Percentiles rank a stretch among this genome's conserved stretches.
Evolutionary conservation across 2,113 vertebrate species (phyloP).

Genomic region (Leptosomus discolor): DNA sequence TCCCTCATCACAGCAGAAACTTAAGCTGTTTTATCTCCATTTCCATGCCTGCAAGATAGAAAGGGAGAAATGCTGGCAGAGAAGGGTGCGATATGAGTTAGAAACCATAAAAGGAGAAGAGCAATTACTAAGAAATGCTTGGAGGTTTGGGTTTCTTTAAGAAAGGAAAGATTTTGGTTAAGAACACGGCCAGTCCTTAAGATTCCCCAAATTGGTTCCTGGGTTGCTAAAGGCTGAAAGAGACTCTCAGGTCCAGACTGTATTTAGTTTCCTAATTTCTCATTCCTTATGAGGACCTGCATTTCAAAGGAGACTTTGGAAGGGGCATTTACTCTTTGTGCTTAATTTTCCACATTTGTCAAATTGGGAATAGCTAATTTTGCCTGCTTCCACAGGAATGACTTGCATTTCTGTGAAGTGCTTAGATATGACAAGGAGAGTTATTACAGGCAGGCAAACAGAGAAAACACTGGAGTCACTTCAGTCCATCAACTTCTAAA

Average conservation of each 20-base stretch:
- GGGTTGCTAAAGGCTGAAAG: neutral
- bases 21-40: neutral
- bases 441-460: neutral
- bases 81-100: neutral
- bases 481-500: neutral
- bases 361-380: neutral
- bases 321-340: neutral
- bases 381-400: neutral
- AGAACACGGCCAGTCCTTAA: neutral
- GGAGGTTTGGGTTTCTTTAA: neutral
- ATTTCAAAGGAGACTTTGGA: neutral
- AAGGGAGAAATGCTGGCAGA: neutral
- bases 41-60: neutral
- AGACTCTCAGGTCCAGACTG: neutral
- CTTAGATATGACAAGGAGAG: neutral
- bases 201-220: neutral
- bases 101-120: neutral
- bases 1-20: neutral
- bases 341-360: neutral
- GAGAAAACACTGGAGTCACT: neutral
- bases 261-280: neutral
- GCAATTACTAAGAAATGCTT: neutral
- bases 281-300: neutral
- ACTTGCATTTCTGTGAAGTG: neutral
- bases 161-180: neutral